Conservation (phyloP, 2,113 vertebrate genomes). For the Pelecanoides urinatrix region DNA sequence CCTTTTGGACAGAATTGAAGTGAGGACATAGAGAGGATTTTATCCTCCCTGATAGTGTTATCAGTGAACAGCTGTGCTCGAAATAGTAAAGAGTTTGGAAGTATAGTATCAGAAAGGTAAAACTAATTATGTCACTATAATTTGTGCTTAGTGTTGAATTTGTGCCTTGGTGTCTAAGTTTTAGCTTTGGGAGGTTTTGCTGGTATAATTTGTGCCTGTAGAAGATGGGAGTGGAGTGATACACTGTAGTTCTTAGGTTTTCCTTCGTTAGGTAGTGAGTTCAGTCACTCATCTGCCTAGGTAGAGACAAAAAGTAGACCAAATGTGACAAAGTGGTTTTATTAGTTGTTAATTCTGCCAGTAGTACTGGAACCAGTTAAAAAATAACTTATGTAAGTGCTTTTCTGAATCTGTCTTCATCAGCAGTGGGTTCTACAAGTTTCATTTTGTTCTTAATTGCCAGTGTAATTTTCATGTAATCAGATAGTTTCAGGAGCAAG, state of each 20-base stretch:
- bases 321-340: neutral
- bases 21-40: neutral
- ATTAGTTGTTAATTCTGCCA: neutral
- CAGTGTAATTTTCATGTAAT: neutral
- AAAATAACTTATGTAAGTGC: neutral
- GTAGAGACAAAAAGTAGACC: neutral
- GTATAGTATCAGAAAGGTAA: neutral
- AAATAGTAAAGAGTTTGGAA: neutral
- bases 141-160: neutral
- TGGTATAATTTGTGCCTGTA: neutral
- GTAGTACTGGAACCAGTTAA: neutral
- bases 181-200: neutral
- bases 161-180: neutral
- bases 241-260: neutral
- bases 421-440: neutral
- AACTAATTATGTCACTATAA: accelerated
- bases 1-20: neutral
- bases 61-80: neutral
- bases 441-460: neutral
- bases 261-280: neutral
- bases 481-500: neutral
- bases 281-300: neutral
- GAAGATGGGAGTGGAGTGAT: neutral
- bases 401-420: neutral
- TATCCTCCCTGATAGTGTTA: neutral